phyloP scores from a whole-genome alignment of 2,113 vertebrate species.

The Raphicerus campestris region DNA sequence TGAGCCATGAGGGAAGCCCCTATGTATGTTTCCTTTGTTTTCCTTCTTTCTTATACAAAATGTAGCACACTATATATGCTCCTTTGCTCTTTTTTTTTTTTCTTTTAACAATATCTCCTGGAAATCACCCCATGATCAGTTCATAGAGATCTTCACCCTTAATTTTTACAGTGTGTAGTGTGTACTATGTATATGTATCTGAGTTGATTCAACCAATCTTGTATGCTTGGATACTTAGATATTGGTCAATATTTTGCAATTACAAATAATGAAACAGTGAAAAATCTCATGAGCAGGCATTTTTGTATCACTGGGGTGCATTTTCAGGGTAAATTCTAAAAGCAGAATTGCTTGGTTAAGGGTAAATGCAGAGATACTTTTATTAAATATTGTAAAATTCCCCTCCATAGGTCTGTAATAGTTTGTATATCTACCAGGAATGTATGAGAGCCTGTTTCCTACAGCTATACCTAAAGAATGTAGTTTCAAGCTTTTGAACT shows the following conservation, averaged over 20 bases:
- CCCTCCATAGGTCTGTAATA: not conserved
- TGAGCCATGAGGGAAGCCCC: not conserved
- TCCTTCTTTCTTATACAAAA: not conserved
- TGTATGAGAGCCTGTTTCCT: not conserved
- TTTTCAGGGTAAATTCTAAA: constrained; percentile 12
- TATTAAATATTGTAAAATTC: not conserved
- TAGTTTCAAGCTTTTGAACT: not conserved
- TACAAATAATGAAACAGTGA: not conserved
- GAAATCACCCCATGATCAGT: not conserved
- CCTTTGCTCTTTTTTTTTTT: not conserved
- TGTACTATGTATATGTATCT: not conserved
- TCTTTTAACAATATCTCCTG: not conserved
- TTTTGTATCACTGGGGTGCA: not conserved
- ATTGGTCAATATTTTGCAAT: not conserved
- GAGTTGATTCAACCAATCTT: not conserved
- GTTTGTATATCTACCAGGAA: not conserved
- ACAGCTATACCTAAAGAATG: not conserved
- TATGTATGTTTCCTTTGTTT: not conserved
- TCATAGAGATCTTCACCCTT: not conserved
- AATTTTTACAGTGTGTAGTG: not conserved
- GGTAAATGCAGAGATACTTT: not conserved
- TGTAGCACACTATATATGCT: not conserved
- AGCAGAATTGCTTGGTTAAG: not conserved
- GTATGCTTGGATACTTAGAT: not conserved
- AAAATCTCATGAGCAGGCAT: not conserved